Conservation (phyloP, 2,888 invertebrate species). For the Drosophila multiciliata region DNA sequence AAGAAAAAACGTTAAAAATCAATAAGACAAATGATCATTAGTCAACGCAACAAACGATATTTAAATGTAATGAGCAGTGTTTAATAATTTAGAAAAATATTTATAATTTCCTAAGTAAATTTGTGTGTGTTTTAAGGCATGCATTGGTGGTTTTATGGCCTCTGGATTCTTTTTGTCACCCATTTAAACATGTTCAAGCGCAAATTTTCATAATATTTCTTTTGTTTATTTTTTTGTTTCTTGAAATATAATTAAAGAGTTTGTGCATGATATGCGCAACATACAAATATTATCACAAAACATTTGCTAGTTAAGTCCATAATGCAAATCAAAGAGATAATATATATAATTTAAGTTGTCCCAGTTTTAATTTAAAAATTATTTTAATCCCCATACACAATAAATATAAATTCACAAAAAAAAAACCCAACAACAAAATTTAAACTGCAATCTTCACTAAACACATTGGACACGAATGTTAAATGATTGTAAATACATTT, state of each 20-base stretch:
- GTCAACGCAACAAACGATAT: constrained; percentile 74
- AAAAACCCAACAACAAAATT: neutral
- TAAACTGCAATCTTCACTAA: constrained; percentile 6
- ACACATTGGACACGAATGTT: constrained; percentile 17
- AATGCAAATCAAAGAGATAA: constrained; percentile 37
- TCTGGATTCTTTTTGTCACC: constrained; percentile 28
- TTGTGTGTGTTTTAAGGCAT: constrained; percentile 44
- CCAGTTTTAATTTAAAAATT: constrained; percentile 61
- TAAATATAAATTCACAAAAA: constrained; percentile 15
- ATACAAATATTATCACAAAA: constrained; percentile 23
- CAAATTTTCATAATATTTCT: constrained; percentile 20
- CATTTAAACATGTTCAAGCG: constrained; percentile 20
- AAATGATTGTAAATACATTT: constrained; percentile 31
- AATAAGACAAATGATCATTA: constrained; percentile 44
- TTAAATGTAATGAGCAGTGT: constrained; percentile 50
- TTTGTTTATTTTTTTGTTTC: constrained; percentile 8
- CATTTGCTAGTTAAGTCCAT: constrained; percentile 31
- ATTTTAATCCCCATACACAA: constrained; percentile 29
- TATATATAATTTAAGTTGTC: constrained; percentile 42
- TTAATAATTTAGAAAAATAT: constrained; percentile 22
- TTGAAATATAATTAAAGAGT: constrained; percentile 48
- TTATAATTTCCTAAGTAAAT: constrained; percentile 27
- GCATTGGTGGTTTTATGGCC: constrained; percentile 64
- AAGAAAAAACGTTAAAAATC: constrained; percentile 1
- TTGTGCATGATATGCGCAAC: constrained; percentile 66